Evolutionary conservation across 2,113 vertebrate species (phyloP), one percentile per base, ranked within the genome.

Genomic region (Theristicus caerulescens): DNA sequence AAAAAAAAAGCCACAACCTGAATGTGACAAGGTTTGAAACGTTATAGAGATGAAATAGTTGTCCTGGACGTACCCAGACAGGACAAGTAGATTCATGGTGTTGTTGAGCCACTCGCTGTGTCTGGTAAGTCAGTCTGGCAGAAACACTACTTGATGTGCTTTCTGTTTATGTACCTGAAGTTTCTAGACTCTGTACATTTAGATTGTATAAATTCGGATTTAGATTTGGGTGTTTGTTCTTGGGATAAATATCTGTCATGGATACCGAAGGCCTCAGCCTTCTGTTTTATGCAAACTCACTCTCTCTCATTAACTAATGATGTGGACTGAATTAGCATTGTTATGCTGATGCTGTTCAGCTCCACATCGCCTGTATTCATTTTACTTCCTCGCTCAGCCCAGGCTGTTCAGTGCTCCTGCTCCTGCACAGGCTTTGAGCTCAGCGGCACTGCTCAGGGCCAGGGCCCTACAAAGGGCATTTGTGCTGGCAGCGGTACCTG

Each of bases 221-320:
- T 16, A 10, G 44, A 14, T 55, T 34, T 22, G 44, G 12, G 6
- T 10, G 3, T 54, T 84, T 86, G 27, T n/a, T 86, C 71, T 36
- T 29, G 13, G 46, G 40, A n/a, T 72, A 86, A 89, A 92, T 86
- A 52, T 49, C 69, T 26, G 13, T 36, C 61, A 16, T 25, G 55
- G 91, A 66, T 92, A 70, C 92, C 82, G n/a, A 19, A 71, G 89
- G 74, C 34, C 70, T 85, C 69, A 58, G 64, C 54, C 66, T 94
- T 82, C 82, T 78, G 77, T 44, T 87, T 27, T 16, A 9, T 24
- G 51, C 69, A 10, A 77, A 18, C 67, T 40, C 76, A 7, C 22
- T 77, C 25, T 40, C 6, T 89, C 77, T 11, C 59, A 4, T 86
- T 8, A 82, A 44, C 42, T 32, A 10, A 17, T 1, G 34, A 25